Conservation (phyloP, 2,888 invertebrate genomes). For the Neuroscelio doddi region DNA sequence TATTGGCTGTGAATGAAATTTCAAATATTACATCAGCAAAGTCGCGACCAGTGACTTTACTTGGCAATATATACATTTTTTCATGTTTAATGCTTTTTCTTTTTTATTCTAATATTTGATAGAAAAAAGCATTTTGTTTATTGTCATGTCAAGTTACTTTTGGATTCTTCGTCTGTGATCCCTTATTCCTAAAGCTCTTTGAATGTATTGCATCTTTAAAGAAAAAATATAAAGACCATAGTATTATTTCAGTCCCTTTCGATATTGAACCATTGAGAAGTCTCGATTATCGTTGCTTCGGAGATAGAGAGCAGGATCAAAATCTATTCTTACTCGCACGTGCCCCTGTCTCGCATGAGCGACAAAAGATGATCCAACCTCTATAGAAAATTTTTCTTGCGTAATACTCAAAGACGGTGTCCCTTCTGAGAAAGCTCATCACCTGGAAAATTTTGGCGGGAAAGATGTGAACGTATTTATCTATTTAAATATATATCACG, state of each 20-base stretch:
- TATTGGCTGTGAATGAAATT: too few species aligned
- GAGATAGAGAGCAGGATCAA: slow-evolving; percentile 30
- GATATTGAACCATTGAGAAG: slow-evolving; percentile 31
- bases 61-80: too few species aligned
- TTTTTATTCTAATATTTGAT: not conserved
- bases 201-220: slow-evolving; percentile 21
- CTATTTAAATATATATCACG: not conserved
- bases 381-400: slow-evolving; percentile 42
- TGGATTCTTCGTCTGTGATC: slow-evolving; percentile 1
- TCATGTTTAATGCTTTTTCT: too few species aligned
- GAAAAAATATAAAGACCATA: slow-evolving; percentile 28
- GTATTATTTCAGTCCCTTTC: slow-evolving; percentile 40
- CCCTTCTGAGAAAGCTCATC: slow-evolving; percentile 35
- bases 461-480: slow-evolving; percentile 26
- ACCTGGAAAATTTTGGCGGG: slow-evolving; percentile 39
- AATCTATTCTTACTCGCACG: slow-evolving; percentile 56
- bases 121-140: too few species aligned
- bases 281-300: slow-evolving; percentile 36
- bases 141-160: too few species aligned
- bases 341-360: slow-evolving; percentile 47
- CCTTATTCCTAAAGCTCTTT: slow-evolving; percentile 15
- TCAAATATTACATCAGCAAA: too few species aligned
- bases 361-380: slow-evolving; percentile 53
- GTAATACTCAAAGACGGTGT: slow-evolving; percentile 44
- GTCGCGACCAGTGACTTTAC: too few species aligned